Conservation (phyloP, 2,113 vertebrate species). For the Aythya baeri region DNA sequence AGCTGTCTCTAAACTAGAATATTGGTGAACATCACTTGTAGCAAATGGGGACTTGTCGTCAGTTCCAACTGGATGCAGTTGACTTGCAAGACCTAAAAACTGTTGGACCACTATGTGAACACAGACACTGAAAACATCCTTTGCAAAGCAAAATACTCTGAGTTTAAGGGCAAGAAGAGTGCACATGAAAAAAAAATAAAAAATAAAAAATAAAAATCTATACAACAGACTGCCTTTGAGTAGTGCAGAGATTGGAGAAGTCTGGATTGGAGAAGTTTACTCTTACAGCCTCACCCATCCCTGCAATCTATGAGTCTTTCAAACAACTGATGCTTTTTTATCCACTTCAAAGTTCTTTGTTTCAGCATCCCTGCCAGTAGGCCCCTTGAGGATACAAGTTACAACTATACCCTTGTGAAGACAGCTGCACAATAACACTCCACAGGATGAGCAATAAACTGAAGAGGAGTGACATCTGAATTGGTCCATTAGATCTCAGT, state of each 20-base stretch:
- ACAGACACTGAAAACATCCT: background rate
- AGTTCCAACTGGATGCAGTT: background rate
- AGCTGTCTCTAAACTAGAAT: background rate
- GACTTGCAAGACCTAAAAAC: background rate
- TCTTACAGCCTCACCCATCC: background rate
- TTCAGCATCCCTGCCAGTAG: background rate
- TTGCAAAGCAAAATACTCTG: background rate
- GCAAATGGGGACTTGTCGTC: background rate
- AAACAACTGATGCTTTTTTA: background rate
- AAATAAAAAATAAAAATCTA: too few relatives aligned
- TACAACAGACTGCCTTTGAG: accelerated
- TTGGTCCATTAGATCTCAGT: background rate
- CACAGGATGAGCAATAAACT: background rate
- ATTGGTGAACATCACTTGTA: accelerated
- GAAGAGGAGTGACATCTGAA: background rate
- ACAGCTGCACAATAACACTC: background rate
- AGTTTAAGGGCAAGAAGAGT: background rate
- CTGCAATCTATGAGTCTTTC: background rate
- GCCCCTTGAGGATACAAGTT: background rate
- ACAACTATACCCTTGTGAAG: background rate
- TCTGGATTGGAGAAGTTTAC: background rate
- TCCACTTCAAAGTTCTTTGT: background rate
- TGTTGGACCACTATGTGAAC: accelerated
- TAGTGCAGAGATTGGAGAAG: background rate
- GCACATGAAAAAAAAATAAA: background rate